Base-by-base conservation (phyloP, 1,140 invertebrate genomes). In the Oreohelix idahoensis region DNA sequence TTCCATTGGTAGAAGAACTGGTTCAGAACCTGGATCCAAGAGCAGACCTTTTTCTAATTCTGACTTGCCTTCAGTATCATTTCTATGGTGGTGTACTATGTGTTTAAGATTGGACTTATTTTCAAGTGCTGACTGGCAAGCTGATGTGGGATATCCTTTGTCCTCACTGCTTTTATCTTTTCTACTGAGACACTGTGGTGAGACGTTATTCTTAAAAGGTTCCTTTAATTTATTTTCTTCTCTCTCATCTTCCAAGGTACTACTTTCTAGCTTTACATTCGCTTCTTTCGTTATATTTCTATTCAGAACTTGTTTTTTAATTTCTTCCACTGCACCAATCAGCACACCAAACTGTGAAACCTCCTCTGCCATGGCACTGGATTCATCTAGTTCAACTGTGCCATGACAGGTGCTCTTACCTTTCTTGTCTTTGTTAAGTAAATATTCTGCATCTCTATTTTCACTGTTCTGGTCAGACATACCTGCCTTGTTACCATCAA, bases 31-130 rank as follows among this genome's bases (percentile, higher is more conserved):
- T 26, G 26, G 42, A 45, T 8, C 42, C 5, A 45, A n/a, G n/a
- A n/a, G n/a, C n/a, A n/a, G n/a, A n/a, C n/a, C n/a, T n/a, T n/a
- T n/a, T n/a, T n/a, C n/a, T 66, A n/a, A 29, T 15, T 80, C 71
- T 69, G 79, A 76, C 63, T 81, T 75, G 78, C 84, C 79, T 77
- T 79, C 17, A 45, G 83, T 71, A 51, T 81, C 84, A 73, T 84
- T 39, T 58, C 84, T 83, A 73, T 85, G 83, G n/a, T 84, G 80
- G 26, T 73, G 75, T 26, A 79, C 49, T 81, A n/a, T 32, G 11
- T 4, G 0, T n/a, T 45, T 20, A 17, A 32, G 8, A 29, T 5
- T 35, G 2, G 63, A 32, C 29, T 66, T 17, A 66, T 29, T 32
- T 29, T 66, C 29, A 66, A 32, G n/a, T n/a, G n/a, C 5, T 58